These are phyloP conservation scores for Clusia tigrina DNA, from an alignment of 2,888 invertebrate genomes.

Conservation along the genomic window DNA sequence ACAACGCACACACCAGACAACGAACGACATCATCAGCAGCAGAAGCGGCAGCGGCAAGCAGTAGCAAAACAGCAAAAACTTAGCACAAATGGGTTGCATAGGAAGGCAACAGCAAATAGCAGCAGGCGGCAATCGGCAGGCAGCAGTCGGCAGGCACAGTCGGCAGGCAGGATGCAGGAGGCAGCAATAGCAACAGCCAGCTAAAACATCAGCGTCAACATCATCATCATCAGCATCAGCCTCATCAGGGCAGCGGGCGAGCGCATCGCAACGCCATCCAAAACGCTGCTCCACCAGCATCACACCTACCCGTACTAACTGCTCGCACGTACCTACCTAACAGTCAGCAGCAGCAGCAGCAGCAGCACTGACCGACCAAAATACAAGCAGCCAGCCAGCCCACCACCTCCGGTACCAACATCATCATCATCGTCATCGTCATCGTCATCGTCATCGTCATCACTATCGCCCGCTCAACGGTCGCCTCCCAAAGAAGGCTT, in stretches of 20 bases:
- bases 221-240: conserved; percentile 24
- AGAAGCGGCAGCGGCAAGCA: conserved; percentile 25
- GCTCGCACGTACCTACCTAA: not conserved
- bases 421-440: conserved; percentile 25
- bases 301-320: not conserved
- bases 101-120: conserved; percentile 9
- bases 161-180: too few relatives aligned
- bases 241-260: conserved; percentile 22
- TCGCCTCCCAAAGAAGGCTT: conserved; percentile 16
- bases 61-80: conserved; percentile 8
- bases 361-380: conserved; percentile 18
- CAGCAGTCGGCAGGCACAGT: too few relatives aligned
- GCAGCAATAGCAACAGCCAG: conserved; percentile 15
- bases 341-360: conserved; percentile 1
- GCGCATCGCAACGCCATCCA: conserved; percentile 1
- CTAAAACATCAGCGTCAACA: conserved; percentile 17
- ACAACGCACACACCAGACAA: conserved; percentile 23
- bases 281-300: not conserved
- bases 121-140: too few relatives aligned
- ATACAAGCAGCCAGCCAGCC: conserved; percentile 4
- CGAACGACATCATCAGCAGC: conserved; percentile 17
- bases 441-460: conserved; percentile 25
- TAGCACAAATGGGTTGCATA: too few relatives aligned
- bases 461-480: conserved; percentile 20
- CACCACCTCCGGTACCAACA: conserved; percentile 27